A percentile compares a stretch with the other conserved stretches of the same genome.
These are phyloP conservation scores for Meles meles DNA, from an alignment of 2,113 vertebrate species.

Conservation along the genomic window DNA sequence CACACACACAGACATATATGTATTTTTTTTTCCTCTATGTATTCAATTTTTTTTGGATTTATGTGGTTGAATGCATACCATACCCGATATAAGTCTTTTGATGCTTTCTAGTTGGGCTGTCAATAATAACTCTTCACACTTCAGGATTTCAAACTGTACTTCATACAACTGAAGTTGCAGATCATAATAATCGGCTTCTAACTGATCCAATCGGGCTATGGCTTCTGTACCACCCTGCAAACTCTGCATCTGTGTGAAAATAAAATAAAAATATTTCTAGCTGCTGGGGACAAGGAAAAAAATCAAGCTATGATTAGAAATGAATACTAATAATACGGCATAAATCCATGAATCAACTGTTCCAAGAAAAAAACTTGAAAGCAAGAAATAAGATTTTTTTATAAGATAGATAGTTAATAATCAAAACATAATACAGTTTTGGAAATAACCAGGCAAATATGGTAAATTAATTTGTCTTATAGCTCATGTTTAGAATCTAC, in stretches of 20 bases:
- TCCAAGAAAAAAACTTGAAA: not conserved
- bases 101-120: conserved; percentile 96
- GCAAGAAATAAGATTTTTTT: conserved; percentile 4
- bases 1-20: not conserved
- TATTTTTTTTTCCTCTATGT: not conserved
- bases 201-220: conserved; percentile 91
- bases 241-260: conserved; percentile 90
- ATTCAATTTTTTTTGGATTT: not conserved
- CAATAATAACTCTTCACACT: conserved; percentile 95
- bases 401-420: not conserved
- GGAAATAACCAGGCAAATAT: not conserved
- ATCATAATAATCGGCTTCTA: conserved; percentile 97
- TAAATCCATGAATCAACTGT: not conserved
- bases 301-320: not conserved
- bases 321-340: not conserved
- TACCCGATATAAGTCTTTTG: conserved; percentile 94
- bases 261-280: conserved; percentile 18
- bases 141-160: conserved; percentile 96
- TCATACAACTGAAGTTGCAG: conserved; percentile 97
- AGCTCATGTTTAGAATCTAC: not conserved
- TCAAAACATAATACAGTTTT: not conserved
- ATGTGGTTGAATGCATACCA: conserved; percentile 46
- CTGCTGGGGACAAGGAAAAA: not conserved
- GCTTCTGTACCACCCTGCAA: conserved; percentile 94
- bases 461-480: not conserved